phyloP scores from a whole-genome alignment of 2,113 vertebrate genomes.

The Oxygymnocypris stewartii region DNA sequence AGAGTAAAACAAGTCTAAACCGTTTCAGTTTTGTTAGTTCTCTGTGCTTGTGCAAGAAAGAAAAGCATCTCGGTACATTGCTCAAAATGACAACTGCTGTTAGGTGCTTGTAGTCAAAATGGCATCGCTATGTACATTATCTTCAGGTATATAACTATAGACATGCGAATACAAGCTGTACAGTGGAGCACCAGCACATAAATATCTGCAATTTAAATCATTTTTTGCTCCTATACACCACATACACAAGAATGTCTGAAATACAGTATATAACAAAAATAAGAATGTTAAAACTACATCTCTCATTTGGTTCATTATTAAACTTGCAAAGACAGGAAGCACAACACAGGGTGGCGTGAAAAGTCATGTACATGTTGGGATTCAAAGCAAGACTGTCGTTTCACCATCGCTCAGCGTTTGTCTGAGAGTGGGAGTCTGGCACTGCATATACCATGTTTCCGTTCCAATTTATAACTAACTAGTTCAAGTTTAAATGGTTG shows the following conservation, averaged over 20 bases:
- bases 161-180: slow-evolving; percentile 46
- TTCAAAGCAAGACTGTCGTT: neutral
- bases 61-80: slow-evolving; percentile 34
- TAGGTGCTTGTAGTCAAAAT: slow-evolving; percentile 43
- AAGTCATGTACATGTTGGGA: slow-evolving; percentile 29
- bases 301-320: slow-evolving; percentile 36
- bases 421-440: slow-evolving; percentile 14
- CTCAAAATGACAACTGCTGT: slow-evolving; percentile 35
- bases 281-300: slow-evolving; percentile 51
- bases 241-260: slow-evolving; percentile 48
- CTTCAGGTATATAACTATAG: slow-evolving; percentile 40
- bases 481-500: neutral
- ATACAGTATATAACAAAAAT: slow-evolving; percentile 52
- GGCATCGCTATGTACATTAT: slow-evolving; percentile 52
- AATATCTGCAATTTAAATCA: slow-evolving; percentile 15
- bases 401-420: neutral
- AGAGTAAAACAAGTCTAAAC: slow-evolving; percentile 22
- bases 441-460: neutral
- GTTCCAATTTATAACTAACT: neutral
- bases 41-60: slow-evolving; percentile 26
- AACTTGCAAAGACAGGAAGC: slow-evolving; percentile 52
- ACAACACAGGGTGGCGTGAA: slow-evolving; percentile 24
- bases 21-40: slow-evolving; percentile 14
- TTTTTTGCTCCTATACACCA: slow-evolving; percentile 54
- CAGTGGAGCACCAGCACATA: slow-evolving; percentile 48